Evolutionary conservation across 2,113 vertebrate species (phyloP), one percentile per base, ranked within the genome.

Genomic region (Muscicapa adusta): DNA sequence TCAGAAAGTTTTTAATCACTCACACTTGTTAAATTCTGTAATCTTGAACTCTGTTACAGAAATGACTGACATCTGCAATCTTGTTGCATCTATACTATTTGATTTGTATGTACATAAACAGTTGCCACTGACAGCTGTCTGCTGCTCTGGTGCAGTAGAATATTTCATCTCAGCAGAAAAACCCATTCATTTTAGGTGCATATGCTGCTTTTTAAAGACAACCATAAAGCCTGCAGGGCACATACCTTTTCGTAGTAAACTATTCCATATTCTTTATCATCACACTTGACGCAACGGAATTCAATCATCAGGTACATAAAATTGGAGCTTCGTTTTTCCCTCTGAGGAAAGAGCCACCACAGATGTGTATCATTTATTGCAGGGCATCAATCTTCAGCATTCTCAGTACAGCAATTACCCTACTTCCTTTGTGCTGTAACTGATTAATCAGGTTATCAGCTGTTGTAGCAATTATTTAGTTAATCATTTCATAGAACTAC

Each of bases 251-350:
- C 99, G 48, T 99, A 99, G 96, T 99, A 99, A 87, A 99, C 99
- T 50, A 99, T 99, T 66, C 98, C 99, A 90, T 99, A 99, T 79
- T 99, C 99, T 94, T 98, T 99, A 91, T 99, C 99, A 67, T 98
- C 99, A 15, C 97, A 98, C 96, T 99, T 99, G 94, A 99, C 99
- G 1, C 99, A 98, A 18, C 99, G 99, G 95, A 99, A 99, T 95
- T 99, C 99, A 97, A 99, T 99, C 99, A 99, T 99, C 93, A 99
- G 97, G 97, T 99, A 99, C 99, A 99, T 99, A 96, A 99, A 99
- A 97, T 99, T 99, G 74, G 99, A 99, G 97, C 99, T 99, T 82
- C 99, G 98, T 78, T 99, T 99, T 89, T 99, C 99, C 91, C 99
- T 99, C 99, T 99, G 96, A 73, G 93, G 91, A 94, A 81, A 73